Conservation (phyloP, 2,888 invertebrate species). For the Drosophila yooni region DNA sequence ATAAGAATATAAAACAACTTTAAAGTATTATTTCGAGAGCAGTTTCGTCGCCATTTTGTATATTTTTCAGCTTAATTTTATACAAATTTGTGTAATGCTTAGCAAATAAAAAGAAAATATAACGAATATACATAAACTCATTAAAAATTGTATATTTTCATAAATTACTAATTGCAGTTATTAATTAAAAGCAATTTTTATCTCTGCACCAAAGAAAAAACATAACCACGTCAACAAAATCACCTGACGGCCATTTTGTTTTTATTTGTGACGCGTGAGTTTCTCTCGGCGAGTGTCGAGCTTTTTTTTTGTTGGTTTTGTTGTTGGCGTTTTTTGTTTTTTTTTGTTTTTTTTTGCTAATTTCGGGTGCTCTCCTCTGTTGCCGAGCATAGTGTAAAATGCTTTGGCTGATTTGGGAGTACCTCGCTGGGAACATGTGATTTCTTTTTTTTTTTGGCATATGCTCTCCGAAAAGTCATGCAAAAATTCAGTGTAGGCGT, state of each 20-base stretch:
- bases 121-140: no score
- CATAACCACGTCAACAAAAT: constrained; percentile 60
- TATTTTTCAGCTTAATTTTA: not conserved
- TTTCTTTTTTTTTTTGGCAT: constrained; percentile 31
- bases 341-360: constrained; percentile 54
- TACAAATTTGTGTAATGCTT: not conserved
- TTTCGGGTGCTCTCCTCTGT: constrained; percentile 51
- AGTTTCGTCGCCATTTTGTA: constrained; percentile 59
- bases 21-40: not conserved
- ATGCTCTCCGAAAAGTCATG: constrained; percentile 10
- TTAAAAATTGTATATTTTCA: not conserved
- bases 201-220: constrained; percentile 3
- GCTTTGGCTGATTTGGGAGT: constrained; percentile 21
- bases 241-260: constrained; percentile 72
- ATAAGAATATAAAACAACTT: no score
- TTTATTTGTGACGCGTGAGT: constrained; percentile 47
- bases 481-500: constrained; percentile 15
- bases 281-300: constrained; percentile 43
- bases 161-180: not conserved
- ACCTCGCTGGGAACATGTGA: constrained; percentile 49
- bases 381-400: constrained; percentile 32
- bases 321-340: constrained; percentile 14
- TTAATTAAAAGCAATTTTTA: constrained; percentile 4
- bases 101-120: not conserved
- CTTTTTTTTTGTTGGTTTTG: constrained; percentile 25